A percentile compares a stretch with the other conserved stretches of the same genome.
phyloP scores from a whole-genome alignment of 1,140 invertebrate species.

The Sitobion miscanthi region DNA sequence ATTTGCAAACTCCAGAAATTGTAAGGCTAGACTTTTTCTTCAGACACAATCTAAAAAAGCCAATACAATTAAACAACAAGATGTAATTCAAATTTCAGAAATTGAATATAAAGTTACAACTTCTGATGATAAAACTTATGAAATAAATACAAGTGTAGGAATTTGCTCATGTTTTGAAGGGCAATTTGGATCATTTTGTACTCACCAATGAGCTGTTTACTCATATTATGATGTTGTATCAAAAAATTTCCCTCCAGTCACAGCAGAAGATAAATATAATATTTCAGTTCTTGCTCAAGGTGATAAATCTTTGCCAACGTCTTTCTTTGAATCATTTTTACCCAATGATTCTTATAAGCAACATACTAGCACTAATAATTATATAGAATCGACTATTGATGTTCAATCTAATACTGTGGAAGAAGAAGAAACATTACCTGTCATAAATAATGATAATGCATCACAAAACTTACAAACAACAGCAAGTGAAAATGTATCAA shows the following conservation, averaged over 20 bases:
- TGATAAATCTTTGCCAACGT: not conserved
- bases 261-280: not conserved
- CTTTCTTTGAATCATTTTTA: not conserved
- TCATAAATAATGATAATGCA: not conserved
- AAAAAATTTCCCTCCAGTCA: slow-evolving; percentile 20
- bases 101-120: not conserved
- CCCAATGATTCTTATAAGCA: not conserved
- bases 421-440: not conserved
- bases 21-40: not conserved
- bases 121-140: not conserved
- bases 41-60: not conserved
- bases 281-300: slow-evolving; percentile 10
- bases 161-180: not conserved
- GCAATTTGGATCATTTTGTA: slow-evolving; percentile 41
- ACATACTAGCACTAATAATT: not conserved
- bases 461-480: not conserved
- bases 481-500: not conserved
- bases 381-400: not conserved
- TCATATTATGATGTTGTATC: not conserved
- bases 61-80: not conserved
- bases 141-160: not conserved
- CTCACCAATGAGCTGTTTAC: slow-evolving; percentile 24
- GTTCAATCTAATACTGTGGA: not conserved
- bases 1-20: slow-evolving; percentile 4
- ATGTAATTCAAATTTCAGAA: not conserved